Conservation (phyloP, 1,140 invertebrate species). For the Babylonia areolata region DNA sequence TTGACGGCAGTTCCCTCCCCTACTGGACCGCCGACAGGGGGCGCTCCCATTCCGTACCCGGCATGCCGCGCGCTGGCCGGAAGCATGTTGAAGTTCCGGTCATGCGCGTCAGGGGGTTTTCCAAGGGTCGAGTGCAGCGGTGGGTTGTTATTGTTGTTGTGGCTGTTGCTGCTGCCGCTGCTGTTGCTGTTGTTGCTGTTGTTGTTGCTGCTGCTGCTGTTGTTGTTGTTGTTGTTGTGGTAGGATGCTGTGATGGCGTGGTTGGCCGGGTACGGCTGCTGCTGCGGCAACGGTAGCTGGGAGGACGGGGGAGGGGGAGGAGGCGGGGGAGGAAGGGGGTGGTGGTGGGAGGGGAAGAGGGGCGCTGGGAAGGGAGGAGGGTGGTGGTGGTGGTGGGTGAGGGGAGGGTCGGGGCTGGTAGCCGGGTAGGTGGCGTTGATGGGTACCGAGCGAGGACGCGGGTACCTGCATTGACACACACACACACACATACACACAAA, state of each 20-base stretch:
- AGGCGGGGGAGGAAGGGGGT: not conserved
- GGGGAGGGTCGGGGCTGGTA: constrained; percentile 25
- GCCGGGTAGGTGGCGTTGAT: constrained; percentile 18
- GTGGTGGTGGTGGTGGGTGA: not conserved
- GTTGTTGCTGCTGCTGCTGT: constrained; percentile 15
- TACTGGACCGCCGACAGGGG: not conserved
- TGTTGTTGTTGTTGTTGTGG: constrained; percentile 17
- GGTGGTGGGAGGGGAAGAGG: not conserved
- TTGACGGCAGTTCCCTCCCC: constrained; percentile 17
- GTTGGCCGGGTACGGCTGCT: constrained; percentile 28
- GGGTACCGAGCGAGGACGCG: constrained; percentile 22
- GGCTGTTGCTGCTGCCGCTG: constrained; percentile 1
- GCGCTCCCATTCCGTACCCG: constrained; percentile 47
- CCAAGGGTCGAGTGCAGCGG: not conserved
- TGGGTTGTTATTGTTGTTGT: not conserved
- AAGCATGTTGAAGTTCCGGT: constrained; percentile 41
- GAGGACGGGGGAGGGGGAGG: constrained; percentile 1
- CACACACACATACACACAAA: no score
- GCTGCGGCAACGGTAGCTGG: constrained; percentile 23
- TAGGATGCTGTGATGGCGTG: constrained; percentile 28
- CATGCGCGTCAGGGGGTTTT: constrained; percentile 35
- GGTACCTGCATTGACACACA: not conserved
- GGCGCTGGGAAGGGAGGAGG: constrained; percentile 11
- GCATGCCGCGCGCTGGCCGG: constrained; percentile 42
- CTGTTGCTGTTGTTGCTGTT: constrained; percentile 1